These are phyloP conservation scores for Dioctria rufipes DNA, from an alignment of 2,888 invertebrate species.

Conservation along the genomic window DNA sequence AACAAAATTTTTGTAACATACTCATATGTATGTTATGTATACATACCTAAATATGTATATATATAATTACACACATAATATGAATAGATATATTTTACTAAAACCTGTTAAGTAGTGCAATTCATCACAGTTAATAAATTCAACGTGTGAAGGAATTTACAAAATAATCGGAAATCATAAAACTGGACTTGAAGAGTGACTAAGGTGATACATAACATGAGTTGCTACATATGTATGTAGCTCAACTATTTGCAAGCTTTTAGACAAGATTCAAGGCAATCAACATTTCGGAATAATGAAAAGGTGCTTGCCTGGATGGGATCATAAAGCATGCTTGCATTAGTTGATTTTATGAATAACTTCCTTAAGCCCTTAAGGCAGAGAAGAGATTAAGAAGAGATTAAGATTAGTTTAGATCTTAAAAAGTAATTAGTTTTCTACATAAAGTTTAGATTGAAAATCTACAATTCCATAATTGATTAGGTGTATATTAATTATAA, in stretches of 20 bases:
- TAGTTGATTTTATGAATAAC: neutral
- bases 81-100: no score
- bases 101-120: neutral
- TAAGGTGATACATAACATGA: constrained; percentile 13
- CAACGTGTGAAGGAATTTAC: constrained; percentile 27
- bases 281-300: constrained; percentile 33
- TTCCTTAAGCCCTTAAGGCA: constrained; percentile 40
- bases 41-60: no score
- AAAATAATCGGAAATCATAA: constrained; percentile 45
- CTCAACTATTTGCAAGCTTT: constrained; percentile 16
- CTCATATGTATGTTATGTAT: no score
- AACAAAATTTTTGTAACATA: no score
- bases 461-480: neutral
- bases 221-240: constrained; percentile 2
- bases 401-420: neutral
- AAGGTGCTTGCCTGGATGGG: constrained; percentile 7
- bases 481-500: neutral
- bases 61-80: no score
- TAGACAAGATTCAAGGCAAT: constrained; percentile 36
- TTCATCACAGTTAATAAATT: constrained; percentile 45
- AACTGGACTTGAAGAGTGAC: constrained; percentile 36
- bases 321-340: neutral
- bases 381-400: no score
- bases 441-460: neutral
- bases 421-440: neutral